phyloP scores from a whole-genome alignment of 2,113 vertebrate species.

The Ictalurus punctatus region DNA sequence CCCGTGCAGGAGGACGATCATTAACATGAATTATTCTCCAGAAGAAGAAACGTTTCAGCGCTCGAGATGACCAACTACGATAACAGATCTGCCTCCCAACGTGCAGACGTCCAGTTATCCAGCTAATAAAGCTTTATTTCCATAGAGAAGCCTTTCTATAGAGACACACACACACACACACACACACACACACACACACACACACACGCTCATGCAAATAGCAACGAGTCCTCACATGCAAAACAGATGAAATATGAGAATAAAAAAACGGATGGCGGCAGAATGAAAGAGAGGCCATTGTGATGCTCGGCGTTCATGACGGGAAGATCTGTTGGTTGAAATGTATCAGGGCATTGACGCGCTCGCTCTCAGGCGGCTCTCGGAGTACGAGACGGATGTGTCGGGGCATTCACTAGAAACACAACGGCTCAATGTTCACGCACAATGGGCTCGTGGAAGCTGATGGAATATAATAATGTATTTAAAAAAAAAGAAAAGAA shows the following conservation, averaged over 20 bases:
- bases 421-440: slow-evolving; percentile 15
- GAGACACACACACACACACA: background rate
- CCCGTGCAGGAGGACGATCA: background rate
- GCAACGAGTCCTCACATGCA: background rate
- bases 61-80: background rate
- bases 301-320: background rate
- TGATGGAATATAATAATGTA: background rate
- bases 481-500: background rate
- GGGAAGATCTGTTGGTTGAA: background rate
- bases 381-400: background rate
- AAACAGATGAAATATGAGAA: background rate
- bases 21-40: background rate
- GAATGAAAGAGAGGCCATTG: background rate
- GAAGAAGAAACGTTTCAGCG: background rate
- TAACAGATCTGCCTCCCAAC: background rate
- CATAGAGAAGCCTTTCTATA: background rate
- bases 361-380: background rate
- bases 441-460: background rate
- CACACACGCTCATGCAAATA: background rate
- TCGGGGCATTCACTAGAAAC: background rate
- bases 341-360: slow-evolving; percentile 10
- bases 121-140: background rate
- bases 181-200: background rate
- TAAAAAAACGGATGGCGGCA: background rate
- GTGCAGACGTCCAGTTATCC: background rate